Base-by-base conservation (phyloP, 2,888 invertebrate species). In the Cryptocephalus moraei region DNA sequence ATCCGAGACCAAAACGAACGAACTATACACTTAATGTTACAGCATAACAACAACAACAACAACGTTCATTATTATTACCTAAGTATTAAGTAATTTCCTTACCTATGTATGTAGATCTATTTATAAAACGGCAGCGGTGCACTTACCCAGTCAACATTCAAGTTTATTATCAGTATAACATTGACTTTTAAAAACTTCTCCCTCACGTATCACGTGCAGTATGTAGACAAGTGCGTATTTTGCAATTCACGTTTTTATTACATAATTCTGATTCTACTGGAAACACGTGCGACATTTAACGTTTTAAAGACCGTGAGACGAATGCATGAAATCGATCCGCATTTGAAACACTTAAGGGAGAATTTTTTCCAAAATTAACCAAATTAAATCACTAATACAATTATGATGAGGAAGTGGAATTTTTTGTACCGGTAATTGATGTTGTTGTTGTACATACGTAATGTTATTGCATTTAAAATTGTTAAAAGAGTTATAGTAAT, bases 221-320 rank as follows among this genome's bases (percentile, higher is more conserved):
- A 41, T 46, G 45, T 45, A 48, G 51, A 44, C 49, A 52, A 50
- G 50, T 49, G 49, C 49, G 47, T 40, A 47, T 46, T 22, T 22
- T 55, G 57, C 59, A 58, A 59, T 55, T 58, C 58, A 60, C 59
- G 58, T 59, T 59, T 57, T 44, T 46, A 51, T 61, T 61, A 61
- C 57, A 54, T 58, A 61, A 61, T 58, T 44, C 49, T 48, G 48
- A 49, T 50, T 51, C 51, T 46, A 48, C 47, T 49, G 45, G 44
- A 60, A 60, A 57, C 63, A 62, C 63, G 62, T 63, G 63, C 59
- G 63, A 62, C 63, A 63, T 63, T 63, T 63, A 57, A 52, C 48
- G 47, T 48, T 50, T 48, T 56, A 57, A 55, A 56, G 56, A 53
- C 42, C 44, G 46, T 47, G 41, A 44, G 44, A 46, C 50, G 47